phyloP scores from a whole-genome alignment of 2,113 vertebrate species.

The Ammodytes dubius region DNA sequence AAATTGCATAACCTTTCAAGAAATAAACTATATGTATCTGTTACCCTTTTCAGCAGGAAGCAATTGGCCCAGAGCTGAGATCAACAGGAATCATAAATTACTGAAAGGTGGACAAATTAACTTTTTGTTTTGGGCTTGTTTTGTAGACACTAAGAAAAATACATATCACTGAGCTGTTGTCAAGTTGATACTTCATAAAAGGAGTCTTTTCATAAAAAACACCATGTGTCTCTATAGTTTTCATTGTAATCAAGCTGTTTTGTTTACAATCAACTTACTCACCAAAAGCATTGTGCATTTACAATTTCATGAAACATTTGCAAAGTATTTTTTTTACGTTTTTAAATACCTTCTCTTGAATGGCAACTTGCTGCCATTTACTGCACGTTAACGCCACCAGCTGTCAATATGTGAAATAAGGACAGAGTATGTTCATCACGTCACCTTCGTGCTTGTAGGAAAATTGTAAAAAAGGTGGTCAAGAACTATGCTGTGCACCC shows the following conservation, averaged over 20 bases:
- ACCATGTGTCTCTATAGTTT: background rate
- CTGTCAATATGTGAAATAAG: background rate
- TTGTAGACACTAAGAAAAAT: background rate
- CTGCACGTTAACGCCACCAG: slow-evolving; percentile 10
- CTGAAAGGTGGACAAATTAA: background rate
- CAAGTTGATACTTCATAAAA: background rate
- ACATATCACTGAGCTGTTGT: too few species aligned
- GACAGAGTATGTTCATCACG: background rate
- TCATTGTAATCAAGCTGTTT: background rate
- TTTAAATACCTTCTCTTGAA: background rate
- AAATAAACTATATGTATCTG: background rate
- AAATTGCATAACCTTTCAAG: too few species aligned
- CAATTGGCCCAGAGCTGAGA: background rate
- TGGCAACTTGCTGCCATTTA: background rate
- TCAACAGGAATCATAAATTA: too few species aligned
- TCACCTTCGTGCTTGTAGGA: background rate
- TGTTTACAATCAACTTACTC: background rate
- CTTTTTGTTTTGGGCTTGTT: background rate
- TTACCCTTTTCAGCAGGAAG: background rate
- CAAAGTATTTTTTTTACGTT: background rate
- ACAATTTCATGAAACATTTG: background rate
- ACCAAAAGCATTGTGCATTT: background rate
- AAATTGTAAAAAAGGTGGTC: background rate
- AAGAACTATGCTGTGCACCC: background rate
- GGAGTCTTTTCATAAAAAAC: background rate